phyloP scores from a whole-genome alignment of 1,140 invertebrate species.

The Dendroctonus ponderosae region DNA sequence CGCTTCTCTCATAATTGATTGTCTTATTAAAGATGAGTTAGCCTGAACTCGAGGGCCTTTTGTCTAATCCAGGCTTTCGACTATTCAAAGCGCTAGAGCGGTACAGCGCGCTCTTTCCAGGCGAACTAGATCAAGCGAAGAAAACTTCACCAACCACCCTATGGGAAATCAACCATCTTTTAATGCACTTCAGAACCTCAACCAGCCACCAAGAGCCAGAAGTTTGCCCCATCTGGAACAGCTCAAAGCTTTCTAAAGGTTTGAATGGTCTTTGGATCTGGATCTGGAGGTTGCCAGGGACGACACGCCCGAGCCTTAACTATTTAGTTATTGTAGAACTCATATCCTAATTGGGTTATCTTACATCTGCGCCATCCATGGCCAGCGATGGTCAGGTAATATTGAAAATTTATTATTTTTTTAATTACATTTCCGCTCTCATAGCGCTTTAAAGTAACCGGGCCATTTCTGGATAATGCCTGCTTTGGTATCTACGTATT shows the following conservation, averaged over 20 bases:
- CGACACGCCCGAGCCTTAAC: slow-evolving; percentile 32
- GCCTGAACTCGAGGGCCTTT: slow-evolving; percentile 41
- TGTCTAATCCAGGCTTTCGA: slow-evolving; percentile 39
- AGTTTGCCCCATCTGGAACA: too few species aligned
- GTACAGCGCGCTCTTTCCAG: too few species aligned
- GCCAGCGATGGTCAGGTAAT: slow-evolving; percentile 15
- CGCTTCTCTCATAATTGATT: slow-evolving; percentile 51
- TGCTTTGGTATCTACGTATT: neutral
- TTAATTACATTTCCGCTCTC: slow-evolving; percentile 2
- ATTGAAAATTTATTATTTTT: slow-evolving; percentile 22
- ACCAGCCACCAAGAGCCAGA: neutral
- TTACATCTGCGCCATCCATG: slow-evolving; percentile 46
- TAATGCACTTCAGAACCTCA: neutral
- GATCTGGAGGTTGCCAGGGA: slow-evolving; percentile 41
- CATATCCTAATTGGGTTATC: slow-evolving; percentile 52
- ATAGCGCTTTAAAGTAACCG: neutral
- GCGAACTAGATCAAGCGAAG: neutral
- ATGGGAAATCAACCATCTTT: neutral
- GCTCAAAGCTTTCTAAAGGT: neutral
- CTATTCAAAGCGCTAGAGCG: slow-evolving; percentile 16
- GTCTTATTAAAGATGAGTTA: slow-evolving; percentile 53
- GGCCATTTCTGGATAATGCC: neutral
- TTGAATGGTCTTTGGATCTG: slow-evolving; percentile 2
- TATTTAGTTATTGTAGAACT: slow-evolving; percentile 50
- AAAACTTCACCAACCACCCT: neutral